Evolutionary conservation across 2,888 invertebrate species (phyloP).

Genomic region (Trimorus sp.): DNA sequence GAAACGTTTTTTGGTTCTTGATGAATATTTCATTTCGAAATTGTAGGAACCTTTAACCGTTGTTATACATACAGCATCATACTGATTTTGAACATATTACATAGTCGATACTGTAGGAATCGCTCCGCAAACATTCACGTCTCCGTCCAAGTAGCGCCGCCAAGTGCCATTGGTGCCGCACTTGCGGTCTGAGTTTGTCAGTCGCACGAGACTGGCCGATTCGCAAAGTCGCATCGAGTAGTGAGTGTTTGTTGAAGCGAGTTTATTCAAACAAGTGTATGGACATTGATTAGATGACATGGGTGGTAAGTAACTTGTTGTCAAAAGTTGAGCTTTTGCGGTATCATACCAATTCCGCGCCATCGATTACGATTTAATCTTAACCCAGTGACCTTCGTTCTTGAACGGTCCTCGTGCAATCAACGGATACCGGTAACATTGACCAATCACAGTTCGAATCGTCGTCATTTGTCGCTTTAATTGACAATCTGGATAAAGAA

Average conservation of each 20-base stretch:
- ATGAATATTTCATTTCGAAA: too few relatives aligned
- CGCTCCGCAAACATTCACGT: too few relatives aligned
- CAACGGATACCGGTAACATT: conserved; percentile 41
- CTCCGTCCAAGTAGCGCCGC: neutral
- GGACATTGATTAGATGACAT: conserved; percentile 69
- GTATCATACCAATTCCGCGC: conserved; percentile 10
- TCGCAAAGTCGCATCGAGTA: conserved; percentile 61
- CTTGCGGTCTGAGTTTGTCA: conserved; percentile 44
- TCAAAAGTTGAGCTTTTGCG: neutral
- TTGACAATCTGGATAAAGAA: too few relatives aligned
- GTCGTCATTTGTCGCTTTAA: too few relatives aligned
- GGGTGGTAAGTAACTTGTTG: conserved; percentile 73
- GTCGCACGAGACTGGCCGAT: conserved; percentile 69
- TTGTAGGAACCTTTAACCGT: too few relatives aligned
- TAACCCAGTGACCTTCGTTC: conserved; percentile 78
- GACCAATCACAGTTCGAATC: conserved; percentile 46
- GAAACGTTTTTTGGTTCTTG: too few relatives aligned
- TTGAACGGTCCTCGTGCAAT: conserved; percentile 50
- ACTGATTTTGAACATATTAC: too few relatives aligned
- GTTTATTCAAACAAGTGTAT: conserved; percentile 49
- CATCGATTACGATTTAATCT: conserved; percentile 66
- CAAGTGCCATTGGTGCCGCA: conserved; percentile 32
- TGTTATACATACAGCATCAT: too few relatives aligned
- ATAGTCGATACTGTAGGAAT: too few relatives aligned
- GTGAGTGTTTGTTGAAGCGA: conserved; percentile 70